phyloP scores from a whole-genome alignment of 2,888 invertebrate genomes.

The Eupithecia vulgata region DNA sequence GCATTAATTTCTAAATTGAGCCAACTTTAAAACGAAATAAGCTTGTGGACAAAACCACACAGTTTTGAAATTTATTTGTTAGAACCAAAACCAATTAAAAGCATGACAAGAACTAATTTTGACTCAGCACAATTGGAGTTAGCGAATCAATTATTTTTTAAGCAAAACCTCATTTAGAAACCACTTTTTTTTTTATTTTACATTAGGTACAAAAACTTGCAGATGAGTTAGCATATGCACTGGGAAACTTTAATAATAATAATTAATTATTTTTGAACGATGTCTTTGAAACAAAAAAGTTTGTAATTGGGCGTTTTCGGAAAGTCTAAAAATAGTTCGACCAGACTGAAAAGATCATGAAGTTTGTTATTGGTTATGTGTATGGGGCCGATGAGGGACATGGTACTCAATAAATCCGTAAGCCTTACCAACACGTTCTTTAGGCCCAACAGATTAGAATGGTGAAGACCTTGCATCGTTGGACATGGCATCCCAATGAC shows the following conservation, averaged over 20 bases:
- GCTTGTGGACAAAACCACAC: neutral
- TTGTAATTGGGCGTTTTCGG: no score
- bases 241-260: neutral
- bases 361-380: no score
- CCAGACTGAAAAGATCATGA: no score
- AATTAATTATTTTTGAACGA: no score
- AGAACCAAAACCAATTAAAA: slow-evolving; percentile 6
- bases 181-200: neutral
- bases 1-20: neutral
- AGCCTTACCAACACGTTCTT: no score
- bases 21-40: neutral
- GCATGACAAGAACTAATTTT: slow-evolving; percentile 4
- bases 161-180: neutral
- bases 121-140: slow-evolving; percentile 5
- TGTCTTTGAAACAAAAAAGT: neutral
- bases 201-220: neutral
- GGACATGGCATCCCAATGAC: no score
- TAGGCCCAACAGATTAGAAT: no score
- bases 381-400: no score
- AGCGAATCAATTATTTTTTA: neutral
- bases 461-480: no score
- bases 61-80: slow-evolving; percentile 1
- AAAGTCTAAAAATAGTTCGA: no score
- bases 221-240: neutral
- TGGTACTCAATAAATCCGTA: no score